These are phyloP conservation scores for Danio kyathit DNA, from an alignment of 2,797 vertebrate genomes.

Conservation along the genomic window DNA sequence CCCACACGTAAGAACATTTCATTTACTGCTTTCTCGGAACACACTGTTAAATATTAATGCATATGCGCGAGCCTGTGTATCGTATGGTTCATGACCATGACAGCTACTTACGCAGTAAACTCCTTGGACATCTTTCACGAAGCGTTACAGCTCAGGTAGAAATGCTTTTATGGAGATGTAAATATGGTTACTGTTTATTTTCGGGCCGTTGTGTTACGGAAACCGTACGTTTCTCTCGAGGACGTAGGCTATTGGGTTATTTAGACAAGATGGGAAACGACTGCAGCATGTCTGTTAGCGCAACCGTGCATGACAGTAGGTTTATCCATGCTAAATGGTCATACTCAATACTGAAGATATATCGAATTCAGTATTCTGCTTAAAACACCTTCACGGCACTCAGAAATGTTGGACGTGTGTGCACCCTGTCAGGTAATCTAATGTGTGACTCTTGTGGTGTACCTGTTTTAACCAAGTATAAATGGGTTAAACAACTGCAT, in stretches of 20 bases:
- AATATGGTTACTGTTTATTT: neutral
- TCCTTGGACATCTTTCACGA: neutral
- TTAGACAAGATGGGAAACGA: neutral
- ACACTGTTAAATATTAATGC: constrained; percentile 2
- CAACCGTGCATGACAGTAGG: neutral
- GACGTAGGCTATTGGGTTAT: neutral
- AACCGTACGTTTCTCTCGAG: neutral
- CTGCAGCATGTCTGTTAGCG: neutral
- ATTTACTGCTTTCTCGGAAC: neutral
- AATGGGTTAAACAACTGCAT: neutral
- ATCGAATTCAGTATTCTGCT: neutral
- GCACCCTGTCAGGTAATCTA: neutral
- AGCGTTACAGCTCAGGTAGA: neutral
- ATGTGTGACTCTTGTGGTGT: neutral
- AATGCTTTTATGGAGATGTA: neutral
- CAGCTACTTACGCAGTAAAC: constrained; percentile 13
- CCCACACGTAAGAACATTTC: neutral
- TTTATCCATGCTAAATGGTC: neutral
- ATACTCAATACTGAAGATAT: neutral
- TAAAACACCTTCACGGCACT: neutral
- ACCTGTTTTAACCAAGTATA: neutral
- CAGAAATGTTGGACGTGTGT: too few relatives aligned
- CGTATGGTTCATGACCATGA: neutral
- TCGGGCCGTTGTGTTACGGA: neutral
- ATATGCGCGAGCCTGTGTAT: neutral